phyloP scores from a whole-genome alignment of 2,113 vertebrate species.

The human (Homo sapiens) region GRCh38 chr3:117827501-117828000 shows the following conservation, averaged over 20 bases:
- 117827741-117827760: not conserved
- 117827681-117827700: slow-evolving; percentile 10
- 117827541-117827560: not conserved
- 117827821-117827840: rapidly evolving
- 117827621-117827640: not conserved
- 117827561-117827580: not conserved
- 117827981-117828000: not conserved
- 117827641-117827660: not conserved
- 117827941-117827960: not conserved
- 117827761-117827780: not conserved
- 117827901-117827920: not conserved
- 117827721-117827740: not conserved
- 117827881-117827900: not conserved
- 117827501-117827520: not conserved
- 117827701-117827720: not conserved
- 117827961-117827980: not conserved
- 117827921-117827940: not conserved
- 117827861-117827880: not conserved
- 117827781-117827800: not conserved
- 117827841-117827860: not conserved
- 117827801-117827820: not conserved
- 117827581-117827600: not conserved
- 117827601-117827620: not conserved
- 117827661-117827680: not conserved
- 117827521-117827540: not conserved